Percentiles rank a stretch among this genome's conserved stretches.
Evolutionary conservation across 35 echinoderm and acorn worm species (phyloP).

Genomic region (Apostichopus californicus): DNA sequence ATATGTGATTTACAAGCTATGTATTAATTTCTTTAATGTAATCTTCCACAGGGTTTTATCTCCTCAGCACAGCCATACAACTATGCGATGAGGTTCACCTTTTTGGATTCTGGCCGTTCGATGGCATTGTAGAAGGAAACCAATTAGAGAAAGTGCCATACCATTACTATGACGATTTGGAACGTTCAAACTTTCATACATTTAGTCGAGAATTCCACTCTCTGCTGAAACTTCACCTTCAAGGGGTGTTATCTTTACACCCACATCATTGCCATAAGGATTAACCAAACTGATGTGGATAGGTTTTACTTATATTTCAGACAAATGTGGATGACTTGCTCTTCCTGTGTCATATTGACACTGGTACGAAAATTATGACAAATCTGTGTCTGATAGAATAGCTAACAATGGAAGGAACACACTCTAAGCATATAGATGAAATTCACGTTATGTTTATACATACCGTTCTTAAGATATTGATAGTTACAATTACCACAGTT

Average conservation of each 20-base stretch:
- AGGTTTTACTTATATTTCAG: neutral
- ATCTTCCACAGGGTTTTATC: slow-evolving; percentile 52
- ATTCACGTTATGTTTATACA: too few relatives aligned
- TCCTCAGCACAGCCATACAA: slow-evolving; percentile 53
- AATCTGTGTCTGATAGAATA: too few relatives aligned
- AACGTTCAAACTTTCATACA: slow-evolving; percentile 22
- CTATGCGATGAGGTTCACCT: slow-evolving; percentile 57
- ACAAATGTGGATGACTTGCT: too few relatives aligned
- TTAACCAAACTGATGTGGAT: neutral
- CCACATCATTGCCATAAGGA: neutral
- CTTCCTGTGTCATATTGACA: too few relatives aligned
- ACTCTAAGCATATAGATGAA: too few relatives aligned
- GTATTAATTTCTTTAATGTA: too few relatives aligned
- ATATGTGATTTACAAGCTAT: too few relatives aligned
- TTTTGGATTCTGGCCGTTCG: slow-evolving; percentile 67
- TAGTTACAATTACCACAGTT: too few relatives aligned
- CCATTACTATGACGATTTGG: slow-evolving; percentile 56
- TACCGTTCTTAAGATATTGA: too few relatives aligned
- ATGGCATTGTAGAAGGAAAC: neutral
- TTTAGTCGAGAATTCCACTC: slow-evolving; percentile 54
- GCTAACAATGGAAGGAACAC: too few relatives aligned
- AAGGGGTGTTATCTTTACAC: slow-evolving; percentile 47
- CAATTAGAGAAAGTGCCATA: slow-evolving; percentile 30
- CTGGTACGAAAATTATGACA: too few relatives aligned
- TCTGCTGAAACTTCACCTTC: slow-evolving; percentile 50